These are phyloP conservation scores for Myripristis jacobus DNA, from an alignment of 2,797 vertebrate species.

Conservation along the genomic window DNA sequence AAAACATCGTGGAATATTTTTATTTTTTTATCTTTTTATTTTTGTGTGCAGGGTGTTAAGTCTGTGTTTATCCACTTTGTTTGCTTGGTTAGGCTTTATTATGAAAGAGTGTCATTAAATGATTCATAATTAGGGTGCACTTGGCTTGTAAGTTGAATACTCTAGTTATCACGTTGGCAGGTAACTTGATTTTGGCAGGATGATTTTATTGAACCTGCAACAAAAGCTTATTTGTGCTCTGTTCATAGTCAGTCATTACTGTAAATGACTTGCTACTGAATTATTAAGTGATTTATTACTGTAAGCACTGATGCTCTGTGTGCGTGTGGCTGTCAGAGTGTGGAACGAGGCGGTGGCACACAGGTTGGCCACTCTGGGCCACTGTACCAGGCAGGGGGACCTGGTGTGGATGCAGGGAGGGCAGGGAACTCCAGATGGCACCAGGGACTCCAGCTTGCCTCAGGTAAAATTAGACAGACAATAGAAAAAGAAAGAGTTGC, in stretches of 20 bases:
- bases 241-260: not conserved
- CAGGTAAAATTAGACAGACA: slow-evolving; percentile 47
- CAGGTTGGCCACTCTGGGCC: slow-evolving; percentile 85
- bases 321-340: slow-evolving; percentile 76
- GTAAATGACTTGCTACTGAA: too few species aligned
- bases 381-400: slow-evolving; percentile 87
- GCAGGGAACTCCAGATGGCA: slow-evolving; percentile 65
- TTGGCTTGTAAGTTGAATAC: not conserved
- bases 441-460: slow-evolving; percentile 48
- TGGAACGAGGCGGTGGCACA: slow-evolving; percentile 93
- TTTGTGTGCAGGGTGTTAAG: too few species aligned
- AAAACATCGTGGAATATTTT: not conserved
- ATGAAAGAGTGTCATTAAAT: not conserved
- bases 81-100: not conserved
- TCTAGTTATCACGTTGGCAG: not conserved
- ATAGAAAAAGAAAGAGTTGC: not conserved
- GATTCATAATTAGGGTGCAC: not conserved
- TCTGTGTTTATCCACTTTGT: not conserved
- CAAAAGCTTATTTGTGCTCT: not conserved
- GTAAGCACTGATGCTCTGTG: not conserved
- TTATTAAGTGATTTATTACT: not conserved
- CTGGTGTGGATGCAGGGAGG: slow-evolving; percentile 81
- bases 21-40: too few species aligned
- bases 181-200: too few species aligned
- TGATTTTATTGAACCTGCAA: not conserved